phyloP scores from a whole-genome alignment of 1,140 invertebrate genomes.

The Sipha flava region DNA sequence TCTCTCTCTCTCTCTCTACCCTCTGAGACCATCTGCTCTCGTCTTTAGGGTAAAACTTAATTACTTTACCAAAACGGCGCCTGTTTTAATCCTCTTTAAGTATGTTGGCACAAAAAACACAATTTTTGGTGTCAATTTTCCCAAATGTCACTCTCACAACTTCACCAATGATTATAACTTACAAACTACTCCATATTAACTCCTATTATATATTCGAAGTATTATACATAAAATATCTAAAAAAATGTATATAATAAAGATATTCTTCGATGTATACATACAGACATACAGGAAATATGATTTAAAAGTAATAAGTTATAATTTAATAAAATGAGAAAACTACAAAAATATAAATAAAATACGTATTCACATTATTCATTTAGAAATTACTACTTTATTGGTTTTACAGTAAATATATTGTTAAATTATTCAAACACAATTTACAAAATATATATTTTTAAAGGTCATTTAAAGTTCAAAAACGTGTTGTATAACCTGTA shows the following conservation, averaged over 20 bases:
- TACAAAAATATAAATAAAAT: too few relatives aligned
- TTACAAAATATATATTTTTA: neutral
- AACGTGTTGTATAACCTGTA: neutral
- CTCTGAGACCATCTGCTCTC: neutral
- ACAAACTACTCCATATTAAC: too few relatives aligned
- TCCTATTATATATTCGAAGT: too few relatives aligned
- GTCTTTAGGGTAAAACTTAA: neutral
- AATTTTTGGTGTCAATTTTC: neutral
- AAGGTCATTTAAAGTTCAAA: neutral
- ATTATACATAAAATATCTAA: too few relatives aligned
- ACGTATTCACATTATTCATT: too few relatives aligned
- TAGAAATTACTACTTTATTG: neutral
- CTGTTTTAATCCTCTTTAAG: neutral
- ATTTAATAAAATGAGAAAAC: too few relatives aligned
- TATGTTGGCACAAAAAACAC: neutral
- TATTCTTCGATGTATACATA: too few relatives aligned
- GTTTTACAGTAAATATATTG: neutral
- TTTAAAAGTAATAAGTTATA: too few relatives aligned
- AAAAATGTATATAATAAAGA: too few relatives aligned
- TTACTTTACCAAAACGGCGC: neutral
- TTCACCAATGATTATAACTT: too few relatives aligned
- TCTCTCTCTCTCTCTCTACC: too few relatives aligned
- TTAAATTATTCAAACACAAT: neutral
- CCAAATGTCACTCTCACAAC: neutral
- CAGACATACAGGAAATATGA: too few relatives aligned